Conservation (phyloP, 2,113 vertebrate species). For the Sinosuthora webbiana region DNA sequence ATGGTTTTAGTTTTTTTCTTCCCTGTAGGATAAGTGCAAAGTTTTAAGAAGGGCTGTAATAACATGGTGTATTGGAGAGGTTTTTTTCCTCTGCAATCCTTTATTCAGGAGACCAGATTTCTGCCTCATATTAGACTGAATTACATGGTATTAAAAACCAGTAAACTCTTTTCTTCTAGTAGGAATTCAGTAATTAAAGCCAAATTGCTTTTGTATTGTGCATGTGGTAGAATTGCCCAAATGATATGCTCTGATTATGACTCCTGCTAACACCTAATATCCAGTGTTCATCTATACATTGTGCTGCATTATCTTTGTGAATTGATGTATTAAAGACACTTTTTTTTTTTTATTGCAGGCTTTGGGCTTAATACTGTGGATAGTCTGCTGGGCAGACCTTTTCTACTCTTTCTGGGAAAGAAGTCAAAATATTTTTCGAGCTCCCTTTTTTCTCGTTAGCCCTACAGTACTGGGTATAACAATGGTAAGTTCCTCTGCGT, state of each 20-base stretch:
- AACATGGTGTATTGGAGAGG: background rate
- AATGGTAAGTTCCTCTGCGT: constrained; percentile 82
- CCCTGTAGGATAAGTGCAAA: background rate
- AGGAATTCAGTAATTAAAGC: background rate
- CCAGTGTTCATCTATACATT: background rate
- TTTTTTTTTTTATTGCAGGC: constrained; percentile 73
- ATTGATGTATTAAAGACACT: background rate
- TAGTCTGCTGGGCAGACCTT: constrained; percentile 97
- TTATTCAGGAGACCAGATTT: background rate
- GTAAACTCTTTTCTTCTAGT: background rate
- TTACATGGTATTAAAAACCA: background rate
- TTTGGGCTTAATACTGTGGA: constrained; percentile 87
- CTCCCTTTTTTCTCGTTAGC: constrained; percentile 84
- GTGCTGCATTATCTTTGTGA: background rate
- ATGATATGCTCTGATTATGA: background rate
- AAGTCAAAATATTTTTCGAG: constrained; percentile 66
- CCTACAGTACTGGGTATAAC: constrained; percentile 91
- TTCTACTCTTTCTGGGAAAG: constrained; percentile 98
- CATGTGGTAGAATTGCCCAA: background rate
- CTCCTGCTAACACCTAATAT: background rate
- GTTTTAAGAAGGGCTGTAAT: background rate
- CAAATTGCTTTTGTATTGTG: background rate
- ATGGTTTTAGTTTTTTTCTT: background rate
- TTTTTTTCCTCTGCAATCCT: background rate
- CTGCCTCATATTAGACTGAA: background rate